phyloP scores from a whole-genome alignment of 2,797 vertebrate species.

The Eulemur rubriventer region DNA sequence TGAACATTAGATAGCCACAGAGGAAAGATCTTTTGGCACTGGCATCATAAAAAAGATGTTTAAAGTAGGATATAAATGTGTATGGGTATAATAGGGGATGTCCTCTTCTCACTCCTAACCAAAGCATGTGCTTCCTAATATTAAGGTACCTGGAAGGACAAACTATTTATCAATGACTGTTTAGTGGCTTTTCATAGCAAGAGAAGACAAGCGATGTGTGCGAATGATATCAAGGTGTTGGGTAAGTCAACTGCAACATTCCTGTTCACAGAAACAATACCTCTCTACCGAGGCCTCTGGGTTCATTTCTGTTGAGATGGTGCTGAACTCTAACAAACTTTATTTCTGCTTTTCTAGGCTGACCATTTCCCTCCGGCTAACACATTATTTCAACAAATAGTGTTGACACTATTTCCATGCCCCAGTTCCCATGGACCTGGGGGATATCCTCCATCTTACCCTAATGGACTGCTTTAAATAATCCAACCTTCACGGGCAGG shows the following conservation, averaged over 20 bases:
- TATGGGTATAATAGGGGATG: fast-evolving
- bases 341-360: not conserved
- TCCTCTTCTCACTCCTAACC: not conserved
- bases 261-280: not conserved
- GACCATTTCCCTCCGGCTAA: not conserved
- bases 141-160: not conserved
- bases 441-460: not conserved
- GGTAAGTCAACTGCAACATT: not conserved
- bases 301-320: not conserved
- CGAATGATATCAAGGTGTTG: no score
- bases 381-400: not conserved
- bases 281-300: not conserved
- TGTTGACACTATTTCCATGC: not conserved
- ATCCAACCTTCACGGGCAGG: not conserved
- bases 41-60: not conserved
- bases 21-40: not conserved
- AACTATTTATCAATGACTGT: not conserved
- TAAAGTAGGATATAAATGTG: not conserved
- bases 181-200: not conserved
- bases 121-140: not conserved
- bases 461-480: not conserved
- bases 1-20: not conserved
- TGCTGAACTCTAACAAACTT: not conserved
- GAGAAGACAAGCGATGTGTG: not conserved
- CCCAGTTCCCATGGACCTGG: not conserved